Conservation (phyloP, 2,888 invertebrate genomes). For the Acanthopleura granulata region DNA sequence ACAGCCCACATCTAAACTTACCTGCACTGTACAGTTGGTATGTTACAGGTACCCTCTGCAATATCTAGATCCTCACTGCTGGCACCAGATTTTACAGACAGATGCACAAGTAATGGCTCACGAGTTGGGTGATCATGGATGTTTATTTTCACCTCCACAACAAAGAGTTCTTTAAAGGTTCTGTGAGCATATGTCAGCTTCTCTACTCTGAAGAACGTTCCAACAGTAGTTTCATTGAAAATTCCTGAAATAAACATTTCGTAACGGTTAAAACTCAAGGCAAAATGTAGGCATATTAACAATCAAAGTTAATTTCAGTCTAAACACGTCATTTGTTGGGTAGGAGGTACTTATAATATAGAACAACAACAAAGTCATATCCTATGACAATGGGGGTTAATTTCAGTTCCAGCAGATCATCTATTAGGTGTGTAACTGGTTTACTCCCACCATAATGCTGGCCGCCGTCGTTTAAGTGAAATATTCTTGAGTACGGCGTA, state of each 20-base stretch:
- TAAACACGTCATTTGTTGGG: too few species aligned
- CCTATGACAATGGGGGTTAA: too few species aligned
- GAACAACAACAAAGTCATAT: too few species aligned
- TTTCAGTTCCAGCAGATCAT: too few species aligned
- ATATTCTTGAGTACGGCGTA: too few species aligned
- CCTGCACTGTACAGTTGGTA: not conserved
- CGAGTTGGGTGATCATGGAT: slow-evolving; percentile 25
- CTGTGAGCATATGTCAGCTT: slow-evolving; percentile 64
- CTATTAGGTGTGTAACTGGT: too few species aligned
- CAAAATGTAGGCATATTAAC: too few species aligned
- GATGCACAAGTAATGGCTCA: slow-evolving; percentile 33
- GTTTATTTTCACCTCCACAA: slow-evolving; percentile 53
- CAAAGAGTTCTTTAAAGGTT: slow-evolving; percentile 48
- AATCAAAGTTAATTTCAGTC: too few species aligned
- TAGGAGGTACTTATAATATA: too few species aligned
- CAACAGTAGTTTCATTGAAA: slow-evolving; percentile 44
- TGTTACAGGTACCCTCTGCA: not conserved
- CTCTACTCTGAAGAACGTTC: slow-evolving; percentile 43
- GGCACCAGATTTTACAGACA: slow-evolving; percentile 39
- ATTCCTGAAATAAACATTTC: slow-evolving; percentile 40
- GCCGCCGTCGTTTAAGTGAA: too few species aligned
- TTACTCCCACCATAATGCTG: too few species aligned
- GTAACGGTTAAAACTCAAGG: too few species aligned
- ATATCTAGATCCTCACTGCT: slow-evolving; percentile 46
- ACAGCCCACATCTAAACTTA: not conserved